A percentile compares a stretch with the other conserved stretches of the same genome.
Conservation (phyloP, 2,113 vertebrate genomes). For the Zosterops pallidus region DNA sequence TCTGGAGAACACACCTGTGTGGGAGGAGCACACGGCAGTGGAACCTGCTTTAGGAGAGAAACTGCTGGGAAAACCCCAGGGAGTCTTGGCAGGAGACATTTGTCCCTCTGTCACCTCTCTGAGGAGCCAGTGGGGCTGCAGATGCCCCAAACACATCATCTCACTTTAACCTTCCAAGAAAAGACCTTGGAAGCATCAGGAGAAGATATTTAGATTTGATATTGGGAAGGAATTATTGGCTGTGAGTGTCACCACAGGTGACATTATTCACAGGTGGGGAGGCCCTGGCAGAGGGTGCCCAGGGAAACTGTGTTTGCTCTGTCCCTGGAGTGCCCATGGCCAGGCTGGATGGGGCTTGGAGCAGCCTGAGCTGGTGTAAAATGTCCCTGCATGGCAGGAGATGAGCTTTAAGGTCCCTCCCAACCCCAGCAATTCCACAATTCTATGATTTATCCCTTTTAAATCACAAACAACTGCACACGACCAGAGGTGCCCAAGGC, state of each 20-base stretch:
- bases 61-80: neutral
- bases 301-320: neutral
- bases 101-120: neutral
- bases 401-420: neutral
- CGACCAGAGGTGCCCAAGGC: neutral
- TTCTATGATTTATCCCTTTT: neutral
- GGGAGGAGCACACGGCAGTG: rapidly evolving
- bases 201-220: neutral
- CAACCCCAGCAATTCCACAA: neutral
- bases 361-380: neutral
- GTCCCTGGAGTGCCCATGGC: neutral
- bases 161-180: neutral
- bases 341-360: neutral
- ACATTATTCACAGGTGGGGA: neutral
- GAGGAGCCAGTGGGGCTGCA: neutral
- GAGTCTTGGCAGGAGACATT: no score
- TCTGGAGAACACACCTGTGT: neutral
- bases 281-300: neutral
- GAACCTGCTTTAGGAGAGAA: neutral
- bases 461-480: neutral
- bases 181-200: neutral
- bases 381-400: neutral
- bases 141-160: neutral
- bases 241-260: neutral
- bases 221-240: neutral